phyloP scores from a whole-genome alignment of 2,888 invertebrate species.

The Hemicrepidius hirtus region DNA sequence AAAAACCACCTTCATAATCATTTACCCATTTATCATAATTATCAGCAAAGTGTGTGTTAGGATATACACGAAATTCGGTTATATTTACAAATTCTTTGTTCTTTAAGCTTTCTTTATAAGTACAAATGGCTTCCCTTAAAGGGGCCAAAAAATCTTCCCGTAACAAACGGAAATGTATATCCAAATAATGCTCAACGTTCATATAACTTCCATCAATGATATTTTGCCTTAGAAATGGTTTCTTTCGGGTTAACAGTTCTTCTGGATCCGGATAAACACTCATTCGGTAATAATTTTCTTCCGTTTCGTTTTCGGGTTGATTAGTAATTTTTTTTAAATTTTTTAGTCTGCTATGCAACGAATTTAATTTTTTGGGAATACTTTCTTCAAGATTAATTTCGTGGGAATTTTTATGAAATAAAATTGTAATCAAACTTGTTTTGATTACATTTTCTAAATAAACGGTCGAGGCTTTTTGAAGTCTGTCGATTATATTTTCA shows the following conservation, averaged over 20 bases:
- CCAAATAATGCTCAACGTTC: conserved; percentile 74
- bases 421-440: neutral
- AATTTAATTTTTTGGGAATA: conserved; percentile 68
- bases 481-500: neutral
- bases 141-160: conserved; percentile 87
- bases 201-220: conserved; percentile 78
- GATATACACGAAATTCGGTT: neutral
- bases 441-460: neutral
- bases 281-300: neutral
- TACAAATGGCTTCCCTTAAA: conserved; percentile 78
- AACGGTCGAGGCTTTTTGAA: neutral
- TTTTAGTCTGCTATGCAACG: conserved; percentile 44
- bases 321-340: neutral
- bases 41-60: neutral
- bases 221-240: neutral
- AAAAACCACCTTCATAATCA: neutral
- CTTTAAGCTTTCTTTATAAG: neutral
- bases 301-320: neutral
- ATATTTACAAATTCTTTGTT: neutral
- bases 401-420: neutral
- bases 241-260: neutral
- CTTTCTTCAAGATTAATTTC: neutral
- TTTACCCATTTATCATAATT: too few species aligned
- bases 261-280: neutral
- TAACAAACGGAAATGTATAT: conserved; percentile 72